Percentiles rank a stretch among this genome's conserved stretches.
Evolutionary conservation across 2,113 vertebrate genomes (phyloP).

Genomic region (Andinoacara biseriatus): DNA sequence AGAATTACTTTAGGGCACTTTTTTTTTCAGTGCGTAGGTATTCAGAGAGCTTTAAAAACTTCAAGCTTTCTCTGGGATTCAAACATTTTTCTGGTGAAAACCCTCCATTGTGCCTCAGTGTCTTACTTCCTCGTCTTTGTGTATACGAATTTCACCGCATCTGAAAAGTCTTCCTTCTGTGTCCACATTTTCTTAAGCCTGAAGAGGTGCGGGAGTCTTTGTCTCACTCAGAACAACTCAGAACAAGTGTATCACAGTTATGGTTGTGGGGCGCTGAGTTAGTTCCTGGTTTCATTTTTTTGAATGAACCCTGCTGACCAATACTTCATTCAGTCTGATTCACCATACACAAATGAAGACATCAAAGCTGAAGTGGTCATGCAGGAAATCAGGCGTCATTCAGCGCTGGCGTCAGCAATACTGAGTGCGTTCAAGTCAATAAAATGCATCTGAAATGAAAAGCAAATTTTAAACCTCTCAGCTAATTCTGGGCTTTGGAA

Average conservation of each 20-base stretch:
- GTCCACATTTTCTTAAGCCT: too few relatives aligned
- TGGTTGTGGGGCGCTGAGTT: neutral
- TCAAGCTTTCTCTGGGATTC: neutral
- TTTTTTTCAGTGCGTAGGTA: neutral
- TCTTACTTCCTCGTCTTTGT: neutral
- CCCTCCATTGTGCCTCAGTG: neutral
- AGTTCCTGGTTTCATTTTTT: conserved; percentile 7
- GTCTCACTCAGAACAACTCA: neutral
- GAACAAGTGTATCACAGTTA: neutral
- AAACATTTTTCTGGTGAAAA: neutral
- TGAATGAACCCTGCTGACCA: neutral
- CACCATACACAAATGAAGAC: neutral
- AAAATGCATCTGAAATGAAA: neutral
- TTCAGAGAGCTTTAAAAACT: neutral
- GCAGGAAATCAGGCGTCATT: neutral
- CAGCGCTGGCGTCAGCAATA: neutral
- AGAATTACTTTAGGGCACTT: neutral
- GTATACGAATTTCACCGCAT: neutral
- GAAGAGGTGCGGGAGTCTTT: neutral
- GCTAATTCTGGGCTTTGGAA: neutral
- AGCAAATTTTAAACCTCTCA: neutral
- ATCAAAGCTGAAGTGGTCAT: neutral
- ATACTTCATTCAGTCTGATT: neutral
- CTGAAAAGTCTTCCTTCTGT: neutral
- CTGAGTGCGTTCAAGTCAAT: neutral